Evolutionary conservation across 2,888 invertebrate species (phyloP).

Genomic region (Polylopha cassiicola): DNA sequence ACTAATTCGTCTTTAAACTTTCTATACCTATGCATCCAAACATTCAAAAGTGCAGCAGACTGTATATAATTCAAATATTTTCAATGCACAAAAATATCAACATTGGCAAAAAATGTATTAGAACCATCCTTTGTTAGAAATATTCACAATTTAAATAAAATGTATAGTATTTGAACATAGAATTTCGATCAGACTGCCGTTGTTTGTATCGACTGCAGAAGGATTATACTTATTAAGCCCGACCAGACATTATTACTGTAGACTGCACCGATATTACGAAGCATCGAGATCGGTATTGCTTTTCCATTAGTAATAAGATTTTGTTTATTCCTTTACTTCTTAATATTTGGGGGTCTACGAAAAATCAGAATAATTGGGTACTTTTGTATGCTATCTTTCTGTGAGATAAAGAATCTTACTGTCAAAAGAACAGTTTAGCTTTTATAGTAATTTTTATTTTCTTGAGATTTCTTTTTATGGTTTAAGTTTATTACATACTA

Average conservation of each 20-base stretch:
- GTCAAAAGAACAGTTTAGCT: too few species aligned
- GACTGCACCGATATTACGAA: slow-evolving; percentile 33
- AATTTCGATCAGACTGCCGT: slow-evolving; percentile 11
- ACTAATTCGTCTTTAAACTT: too few species aligned
- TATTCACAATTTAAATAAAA: slow-evolving; percentile 18
- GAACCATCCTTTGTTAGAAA: slow-evolving; percentile 6
- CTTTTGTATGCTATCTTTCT: too few species aligned
- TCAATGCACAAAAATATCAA: slow-evolving; percentile 1
- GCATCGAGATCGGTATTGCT: slow-evolving; percentile 40
- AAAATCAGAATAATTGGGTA: too few species aligned
- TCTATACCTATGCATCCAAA: too few species aligned
- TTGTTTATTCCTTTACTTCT: slow-evolving; percentile 34
- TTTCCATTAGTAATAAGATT: slow-evolving; percentile 46
- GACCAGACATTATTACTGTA: slow-evolving; percentile 26
- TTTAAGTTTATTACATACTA: too few species aligned
- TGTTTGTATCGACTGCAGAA: slow-evolving; percentile 23
- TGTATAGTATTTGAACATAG: slow-evolving; percentile 6
- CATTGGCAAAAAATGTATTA: slow-evolving; percentile 9
- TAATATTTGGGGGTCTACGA: slow-evolving; percentile 26
- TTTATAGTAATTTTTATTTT: too few species aligned
- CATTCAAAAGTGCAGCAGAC: slow-evolving; percentile 10
- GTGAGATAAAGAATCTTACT: too few species aligned
- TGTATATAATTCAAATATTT: slow-evolving; percentile 2
- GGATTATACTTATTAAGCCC: slow-evolving; percentile 29
- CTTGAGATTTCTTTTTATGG: too few species aligned